A percentile compares a stretch with the other conserved stretches of the same genome.
Conservation (phyloP, 2,888 invertebrate genomes). For the Tillus elongatus region DNA sequence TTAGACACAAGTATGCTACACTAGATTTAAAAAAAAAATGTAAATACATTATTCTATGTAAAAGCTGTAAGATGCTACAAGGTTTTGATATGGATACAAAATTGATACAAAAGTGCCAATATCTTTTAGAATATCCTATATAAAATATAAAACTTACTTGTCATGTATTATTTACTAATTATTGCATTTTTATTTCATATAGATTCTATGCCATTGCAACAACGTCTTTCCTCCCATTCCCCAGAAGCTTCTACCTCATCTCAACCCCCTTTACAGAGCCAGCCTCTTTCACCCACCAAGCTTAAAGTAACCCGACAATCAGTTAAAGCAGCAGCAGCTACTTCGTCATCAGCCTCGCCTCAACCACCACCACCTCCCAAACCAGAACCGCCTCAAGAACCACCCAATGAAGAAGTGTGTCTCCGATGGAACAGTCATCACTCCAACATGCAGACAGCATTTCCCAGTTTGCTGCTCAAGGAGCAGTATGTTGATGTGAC, state of each 20-base stretch:
- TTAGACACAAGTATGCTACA: too few species aligned
- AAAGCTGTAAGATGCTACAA: too few species aligned
- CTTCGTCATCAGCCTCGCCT: conserved; percentile 10
- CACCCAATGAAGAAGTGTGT: conserved; percentile 34
- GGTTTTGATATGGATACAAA: too few species aligned
- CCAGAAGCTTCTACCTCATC: conserved; percentile 6
- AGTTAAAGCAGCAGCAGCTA: conserved; percentile 15
- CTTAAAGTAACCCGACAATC: conserved; percentile 33
- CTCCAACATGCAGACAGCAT: conserved; percentile 46
- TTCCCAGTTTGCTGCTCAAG: conserved; percentile 43
- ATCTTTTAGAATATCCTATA: too few species aligned
- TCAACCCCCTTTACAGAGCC: conserved; percentile 25
- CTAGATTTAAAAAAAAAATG: too few species aligned
- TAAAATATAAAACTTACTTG: too few species aligned
- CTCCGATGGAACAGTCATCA: conserved; percentile 51
- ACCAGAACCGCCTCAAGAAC: conserved; percentile 11
- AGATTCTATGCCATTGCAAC: conserved; percentile 34
- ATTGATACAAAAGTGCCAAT: too few species aligned
- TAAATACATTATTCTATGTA: too few species aligned
- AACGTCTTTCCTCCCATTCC: conserved; percentile 21
- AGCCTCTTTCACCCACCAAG: conserved; percentile 35
- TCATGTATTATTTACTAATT: too few species aligned
- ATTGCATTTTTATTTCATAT: conserved; percentile 14
- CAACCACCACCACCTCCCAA: conserved; percentile 6
- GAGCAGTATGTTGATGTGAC: conserved; percentile 50